A percentile compares a stretch with the other conserved stretches of the same genome.
These are phyloP conservation scores for Drosophila ercepeae DNA, from an alignment of 1,140 invertebrate genomes.

Conservation along the genomic window DNA sequence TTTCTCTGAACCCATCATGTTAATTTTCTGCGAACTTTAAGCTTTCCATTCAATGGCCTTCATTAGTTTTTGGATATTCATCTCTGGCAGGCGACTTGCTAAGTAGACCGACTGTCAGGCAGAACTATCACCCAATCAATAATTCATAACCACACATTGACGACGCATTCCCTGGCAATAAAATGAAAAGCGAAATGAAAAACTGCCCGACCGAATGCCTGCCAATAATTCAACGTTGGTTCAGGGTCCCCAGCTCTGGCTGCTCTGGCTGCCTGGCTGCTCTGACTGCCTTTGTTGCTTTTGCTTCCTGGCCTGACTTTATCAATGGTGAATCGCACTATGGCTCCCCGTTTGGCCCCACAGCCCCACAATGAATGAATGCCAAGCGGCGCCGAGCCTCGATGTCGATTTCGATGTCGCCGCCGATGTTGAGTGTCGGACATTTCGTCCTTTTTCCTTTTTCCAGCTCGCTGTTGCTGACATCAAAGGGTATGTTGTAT, in stretches of 20 bases:
- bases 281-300: slow-evolving; percentile 1
- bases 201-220: slow-evolving; percentile 44
- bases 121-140: slow-evolving; percentile 64
- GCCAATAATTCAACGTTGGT: slow-evolving; percentile 55
- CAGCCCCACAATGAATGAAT: slow-evolving; percentile 58
- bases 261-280: too few species aligned
- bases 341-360: neutral
- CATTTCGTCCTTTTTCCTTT: slow-evolving; percentile 39
- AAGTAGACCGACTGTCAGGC: slow-evolving; percentile 48
- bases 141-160: slow-evolving; percentile 78
- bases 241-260: slow-evolving; percentile 1
- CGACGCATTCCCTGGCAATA: slow-evolving; percentile 67
- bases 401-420: slow-evolving; percentile 37
- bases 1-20: neutral
- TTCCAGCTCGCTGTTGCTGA: neutral
- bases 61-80: slow-evolving; percentile 36
- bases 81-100: slow-evolving; percentile 22
- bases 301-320: slow-evolving; percentile 51
- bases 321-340: slow-evolving; percentile 61
- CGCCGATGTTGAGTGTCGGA: slow-evolving; percentile 48
- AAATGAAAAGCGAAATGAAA: slow-evolving; percentile 74
- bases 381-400: slow-evolving; percentile 56
- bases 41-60: slow-evolving; percentile 26
- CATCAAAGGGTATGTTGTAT: neutral
- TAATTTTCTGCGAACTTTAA: neutral